Conservation (phyloP, 2,113 vertebrate species). For the Craseonycteris thonglongyai region DNA sequence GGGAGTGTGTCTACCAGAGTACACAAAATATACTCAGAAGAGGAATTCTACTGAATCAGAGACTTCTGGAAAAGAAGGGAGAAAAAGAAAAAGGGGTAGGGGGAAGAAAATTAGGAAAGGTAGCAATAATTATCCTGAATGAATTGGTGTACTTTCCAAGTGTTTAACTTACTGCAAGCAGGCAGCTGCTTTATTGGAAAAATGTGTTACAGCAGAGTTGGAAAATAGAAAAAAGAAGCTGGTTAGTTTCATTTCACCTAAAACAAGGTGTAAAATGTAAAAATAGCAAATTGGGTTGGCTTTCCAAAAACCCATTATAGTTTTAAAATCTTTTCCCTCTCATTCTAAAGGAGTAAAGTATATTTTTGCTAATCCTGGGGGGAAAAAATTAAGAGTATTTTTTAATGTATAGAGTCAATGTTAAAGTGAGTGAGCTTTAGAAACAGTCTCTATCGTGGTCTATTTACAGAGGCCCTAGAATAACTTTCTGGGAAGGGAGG, state of each 20-base stretch:
- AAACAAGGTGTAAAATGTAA: neutral
- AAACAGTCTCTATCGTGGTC: neutral
- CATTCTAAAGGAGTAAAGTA: neutral
- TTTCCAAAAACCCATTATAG: neutral
- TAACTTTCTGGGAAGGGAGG: neutral
- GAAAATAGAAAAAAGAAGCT: neutral
- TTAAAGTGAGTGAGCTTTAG: neutral
- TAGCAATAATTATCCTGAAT: neutral
- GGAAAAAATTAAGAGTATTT: neutral
- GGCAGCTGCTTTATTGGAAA: neutral
- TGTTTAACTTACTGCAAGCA: neutral
- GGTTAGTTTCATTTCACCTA: neutral
- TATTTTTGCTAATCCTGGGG: neutral
- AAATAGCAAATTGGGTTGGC: neutral
- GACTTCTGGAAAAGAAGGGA: neutral
- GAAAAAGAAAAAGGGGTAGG: no score
- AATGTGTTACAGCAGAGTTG: neutral
- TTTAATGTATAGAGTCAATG: neutral
- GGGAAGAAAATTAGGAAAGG: neutral
- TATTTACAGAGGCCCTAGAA: neutral
- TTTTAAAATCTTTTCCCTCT: neutral
- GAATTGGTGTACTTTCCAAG: conserved; percentile 3
- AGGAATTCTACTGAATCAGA: neutral
- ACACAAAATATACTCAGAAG: neutral
- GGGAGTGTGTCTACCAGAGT: neutral